Evolutionary conservation across 2,797 vertebrate genomes (phyloP).

Genomic region (Schizopygopsis malacanthus): DNA sequence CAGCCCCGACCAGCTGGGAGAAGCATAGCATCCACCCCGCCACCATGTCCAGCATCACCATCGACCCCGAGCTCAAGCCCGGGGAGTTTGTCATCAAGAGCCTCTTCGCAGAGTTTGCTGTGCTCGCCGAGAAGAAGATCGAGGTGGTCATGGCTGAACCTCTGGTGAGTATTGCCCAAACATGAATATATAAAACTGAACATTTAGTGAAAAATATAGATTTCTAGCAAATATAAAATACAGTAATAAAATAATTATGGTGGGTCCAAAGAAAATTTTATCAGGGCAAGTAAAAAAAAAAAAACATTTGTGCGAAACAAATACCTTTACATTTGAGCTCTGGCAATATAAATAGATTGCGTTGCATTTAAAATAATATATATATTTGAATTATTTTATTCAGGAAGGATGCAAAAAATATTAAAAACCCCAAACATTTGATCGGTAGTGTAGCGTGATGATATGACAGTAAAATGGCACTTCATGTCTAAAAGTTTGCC

Average conservation of each 20-base stretch:
- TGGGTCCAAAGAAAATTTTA: not conserved
- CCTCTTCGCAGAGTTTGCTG: constrained; percentile 98
- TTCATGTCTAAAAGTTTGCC: not conserved
- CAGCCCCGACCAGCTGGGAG: constrained; percentile 84
- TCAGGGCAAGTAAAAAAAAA: not conserved
- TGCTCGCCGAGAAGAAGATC: constrained; percentile 99
- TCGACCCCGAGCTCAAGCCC: constrained; percentile 98
- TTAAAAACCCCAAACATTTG: not conserved
- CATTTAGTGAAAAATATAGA: not conserved
- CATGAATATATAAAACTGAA: not conserved
- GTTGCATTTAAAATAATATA: not conserved
- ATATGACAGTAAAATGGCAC: not conserved
- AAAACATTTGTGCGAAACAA: not conserved
- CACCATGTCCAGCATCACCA: constrained; percentile 98
- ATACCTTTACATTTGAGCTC: not conserved
- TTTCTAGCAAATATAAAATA: not conserved
- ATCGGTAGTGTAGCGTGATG: not conserved
- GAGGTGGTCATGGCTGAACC: constrained; percentile 99
- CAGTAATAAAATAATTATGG: not conserved
- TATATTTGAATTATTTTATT: not conserved
- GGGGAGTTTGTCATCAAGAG: constrained; percentile 99
- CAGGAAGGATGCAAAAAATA: not conserved
- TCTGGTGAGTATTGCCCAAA: constrained; percentile 85
- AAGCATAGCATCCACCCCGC: constrained; percentile 82
- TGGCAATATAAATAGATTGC: not conserved